Percentiles rank a stretch among this genome's conserved stretches.
Conservation (phyloP, 2,797 vertebrate species). For the Gymnopithys bicolor region DNA sequence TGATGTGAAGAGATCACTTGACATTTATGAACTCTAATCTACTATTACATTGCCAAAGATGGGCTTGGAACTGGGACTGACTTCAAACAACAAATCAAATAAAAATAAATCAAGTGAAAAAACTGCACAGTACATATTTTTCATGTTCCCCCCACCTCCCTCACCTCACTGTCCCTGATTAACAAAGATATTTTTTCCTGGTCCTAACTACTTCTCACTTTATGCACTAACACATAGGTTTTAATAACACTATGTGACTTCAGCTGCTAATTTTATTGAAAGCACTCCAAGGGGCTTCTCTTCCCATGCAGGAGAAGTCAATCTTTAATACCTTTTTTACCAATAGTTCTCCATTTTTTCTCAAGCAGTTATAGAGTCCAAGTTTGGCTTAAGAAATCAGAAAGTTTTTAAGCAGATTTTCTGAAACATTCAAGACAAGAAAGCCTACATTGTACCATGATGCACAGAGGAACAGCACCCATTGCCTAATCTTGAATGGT, state of each 20-base stretch:
- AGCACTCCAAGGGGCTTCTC: not conserved
- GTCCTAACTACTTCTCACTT: not conserved
- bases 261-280: not conserved
- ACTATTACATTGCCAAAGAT: conserved; percentile 1
- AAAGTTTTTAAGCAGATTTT: not conserved
- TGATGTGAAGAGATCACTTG: conserved; percentile 4
- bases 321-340: not conserved
- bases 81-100: conserved; percentile 35
- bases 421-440: not conserved
- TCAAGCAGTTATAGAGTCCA: not conserved
- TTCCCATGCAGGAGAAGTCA: not conserved
- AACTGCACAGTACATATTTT: not conserved
- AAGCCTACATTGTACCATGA: not conserved
- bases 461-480: not conserved
- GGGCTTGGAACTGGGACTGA: not conserved
- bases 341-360: not conserved
- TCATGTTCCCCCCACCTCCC: not conserved
- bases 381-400: not conserved
- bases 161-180: not conserved
- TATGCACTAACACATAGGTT: not conserved
- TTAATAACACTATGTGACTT: not conserved
- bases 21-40: conserved; percentile 52
- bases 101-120: conserved; percentile 41
- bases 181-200: not conserved
- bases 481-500: not conserved